Percentiles rank a stretch among this genome's conserved stretches.
Evolutionary conservation across 2,113 vertebrate genomes (phyloP).

Genomic region (Triplophysa tibetana): DNA sequence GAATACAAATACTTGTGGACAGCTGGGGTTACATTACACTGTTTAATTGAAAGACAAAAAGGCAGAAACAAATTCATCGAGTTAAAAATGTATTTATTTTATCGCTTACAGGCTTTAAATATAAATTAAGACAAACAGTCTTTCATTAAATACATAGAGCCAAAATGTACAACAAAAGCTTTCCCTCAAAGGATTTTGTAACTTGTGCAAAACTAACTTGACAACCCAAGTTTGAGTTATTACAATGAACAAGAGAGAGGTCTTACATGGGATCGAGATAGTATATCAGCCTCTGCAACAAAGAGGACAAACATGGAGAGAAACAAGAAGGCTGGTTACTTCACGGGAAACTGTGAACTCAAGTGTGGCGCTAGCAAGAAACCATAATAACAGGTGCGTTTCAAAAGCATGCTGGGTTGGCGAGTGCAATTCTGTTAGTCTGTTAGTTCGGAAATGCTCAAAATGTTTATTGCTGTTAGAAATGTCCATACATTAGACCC

Average conservation of each 20-base stretch:
- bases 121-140: slow-evolving; percentile 84
- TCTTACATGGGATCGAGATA: slow-evolving; percentile 75
- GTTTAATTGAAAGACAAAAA: slow-evolving; percentile 68
- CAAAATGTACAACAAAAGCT: slow-evolving; percentile 42
- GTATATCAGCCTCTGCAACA: slow-evolving; percentile 86
- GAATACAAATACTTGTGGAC: background rate
- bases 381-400: background rate
- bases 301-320: slow-evolving; percentile 75
- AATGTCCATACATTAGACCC: slow-evolving; percentile 37
- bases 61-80: slow-evolving; percentile 80
- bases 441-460: background rate
- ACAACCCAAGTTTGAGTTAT: slow-evolving; percentile 56
- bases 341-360: background rate
- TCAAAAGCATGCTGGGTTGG: slow-evolving; percentile 24
- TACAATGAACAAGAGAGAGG: slow-evolving; percentile 73
- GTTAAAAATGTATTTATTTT: slow-evolving; percentile 86
- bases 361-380: background rate
- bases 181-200: slow-evolving; percentile 30
- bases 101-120: slow-evolving; percentile 83
- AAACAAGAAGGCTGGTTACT: slow-evolving; percentile 44
- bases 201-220: slow-evolving; percentile 57
- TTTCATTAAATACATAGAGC: slow-evolving; percentile 78
- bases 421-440: slow-evolving; percentile 23
- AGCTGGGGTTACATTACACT: background rate
- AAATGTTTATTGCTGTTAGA: background rate